A percentile compares a stretch with the other conserved stretches of the same genome.
Conservation (phyloP, 2,888 invertebrate genomes). For the Pachliopta kotzebuea region DNA sequence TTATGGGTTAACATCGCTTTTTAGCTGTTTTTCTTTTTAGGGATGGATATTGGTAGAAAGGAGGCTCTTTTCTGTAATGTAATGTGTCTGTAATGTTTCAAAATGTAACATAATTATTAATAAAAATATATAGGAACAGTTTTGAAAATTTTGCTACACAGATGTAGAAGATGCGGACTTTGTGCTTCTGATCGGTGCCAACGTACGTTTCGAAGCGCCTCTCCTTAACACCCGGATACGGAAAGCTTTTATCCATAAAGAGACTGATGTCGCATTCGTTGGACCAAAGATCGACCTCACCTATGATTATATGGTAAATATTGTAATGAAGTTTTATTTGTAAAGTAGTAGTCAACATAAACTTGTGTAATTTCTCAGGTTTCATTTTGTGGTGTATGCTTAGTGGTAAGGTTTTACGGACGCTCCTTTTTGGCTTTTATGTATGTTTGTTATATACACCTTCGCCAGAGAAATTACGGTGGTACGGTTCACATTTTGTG, state of each 20-base stretch:
- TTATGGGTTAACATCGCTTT: neutral
- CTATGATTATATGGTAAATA: conserved; percentile 85
- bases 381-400: too few relatives aligned
- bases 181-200: conserved; percentile 95
- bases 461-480: too few relatives aligned
- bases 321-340: neutral
- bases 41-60: neutral
- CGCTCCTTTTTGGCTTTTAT: too few relatives aligned
- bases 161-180: conserved; percentile 96
- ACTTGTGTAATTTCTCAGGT: too few relatives aligned
- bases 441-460: too few relatives aligned
- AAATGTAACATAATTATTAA: neutral
- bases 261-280: conserved; percentile 91
- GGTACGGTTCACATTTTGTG: too few relatives aligned
- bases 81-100: neutral
- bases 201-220: conserved; percentile 98
- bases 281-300: conserved; percentile 96
- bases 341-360: too few relatives aligned
- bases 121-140: neutral
- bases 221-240: conserved; percentile 96
- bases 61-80: neutral
- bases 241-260: conserved; percentile 97
- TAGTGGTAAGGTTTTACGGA: too few relatives aligned
- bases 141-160: conserved; percentile 39
- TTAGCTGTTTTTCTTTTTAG: too few relatives aligned